phyloP scores from a whole-genome alignment of 2,797 vertebrate species.

The Carcharodon carcharias region DNA sequence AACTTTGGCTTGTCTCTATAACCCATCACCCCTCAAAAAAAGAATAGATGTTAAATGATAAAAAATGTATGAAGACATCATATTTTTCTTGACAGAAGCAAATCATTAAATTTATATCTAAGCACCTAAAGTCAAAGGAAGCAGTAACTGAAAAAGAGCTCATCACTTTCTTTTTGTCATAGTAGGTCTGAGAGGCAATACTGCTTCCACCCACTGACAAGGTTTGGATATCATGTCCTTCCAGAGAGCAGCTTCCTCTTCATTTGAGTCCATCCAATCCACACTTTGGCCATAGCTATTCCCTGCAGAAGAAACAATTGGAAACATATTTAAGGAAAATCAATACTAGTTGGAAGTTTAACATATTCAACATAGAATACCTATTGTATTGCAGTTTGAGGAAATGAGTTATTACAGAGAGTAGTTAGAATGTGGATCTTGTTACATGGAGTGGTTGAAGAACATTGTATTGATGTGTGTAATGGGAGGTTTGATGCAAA shows the following conservation, averaged over 20 bases:
- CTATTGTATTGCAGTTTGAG: not conserved
- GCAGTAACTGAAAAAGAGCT: not conserved
- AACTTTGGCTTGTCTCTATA: not conserved
- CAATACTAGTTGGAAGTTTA: not conserved
- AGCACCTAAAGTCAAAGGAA: not conserved
- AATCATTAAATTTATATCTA: not conserved
- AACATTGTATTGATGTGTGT: not conserved
- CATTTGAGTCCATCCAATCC: slow-evolving; percentile 50
- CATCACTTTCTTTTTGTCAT: slow-evolving; percentile 46
- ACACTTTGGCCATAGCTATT: slow-evolving; percentile 49
- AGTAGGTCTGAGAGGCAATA: slow-evolving; percentile 46
- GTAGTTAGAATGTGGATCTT: not conserved
- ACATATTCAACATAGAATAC: not conserved
- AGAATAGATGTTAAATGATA: not conserved
- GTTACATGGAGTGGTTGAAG: not conserved
- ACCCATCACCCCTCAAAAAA: slow-evolving; percentile 1
- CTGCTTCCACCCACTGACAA: slow-evolving; percentile 47
- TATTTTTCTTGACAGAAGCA: not conserved
- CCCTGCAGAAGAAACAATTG: slow-evolving; percentile 42
- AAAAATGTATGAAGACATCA: not conserved
- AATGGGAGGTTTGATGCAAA: not conserved
- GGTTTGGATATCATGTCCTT: slow-evolving; percentile 46
- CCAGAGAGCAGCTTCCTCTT: slow-evolving; percentile 48
- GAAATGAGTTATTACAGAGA: not conserved
- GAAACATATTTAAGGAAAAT: not conserved